Conservation (phyloP, 2,113 vertebrate species). For the Antechinus stuartii region DNA sequence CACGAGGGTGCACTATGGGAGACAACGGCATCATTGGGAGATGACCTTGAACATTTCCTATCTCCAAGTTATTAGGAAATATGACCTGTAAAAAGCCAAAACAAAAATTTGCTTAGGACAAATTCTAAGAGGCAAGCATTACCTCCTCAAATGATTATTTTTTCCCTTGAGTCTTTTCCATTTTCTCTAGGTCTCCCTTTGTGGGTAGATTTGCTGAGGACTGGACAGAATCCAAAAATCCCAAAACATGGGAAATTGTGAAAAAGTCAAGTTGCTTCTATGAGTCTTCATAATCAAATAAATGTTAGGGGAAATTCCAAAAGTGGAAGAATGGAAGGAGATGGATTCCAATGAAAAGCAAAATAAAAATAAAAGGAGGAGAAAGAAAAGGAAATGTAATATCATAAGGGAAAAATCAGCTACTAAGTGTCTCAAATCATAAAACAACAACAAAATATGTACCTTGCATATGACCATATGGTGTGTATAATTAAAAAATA, state of each 20-base stretch:
- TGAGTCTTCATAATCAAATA: constrained; percentile 23
- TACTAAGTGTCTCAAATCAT: constrained; percentile 2
- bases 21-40: constrained; percentile 94
- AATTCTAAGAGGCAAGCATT: constrained; percentile 29
- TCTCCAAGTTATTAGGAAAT: constrained; percentile 94
- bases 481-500: neutral
- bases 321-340: neutral
- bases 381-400: constrained; percentile 18
- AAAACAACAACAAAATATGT: constrained; percentile 21
- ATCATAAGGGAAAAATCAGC: neutral
- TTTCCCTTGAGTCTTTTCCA: constrained; percentile 46
- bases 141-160: neutral
- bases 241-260: constrained; percentile 16
- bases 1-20: constrained; percentile 95
- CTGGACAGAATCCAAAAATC: neutral
- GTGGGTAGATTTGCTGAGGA: constrained; percentile 16
- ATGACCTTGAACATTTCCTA: constrained; percentile 86
- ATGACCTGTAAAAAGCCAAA: constrained; percentile 89
- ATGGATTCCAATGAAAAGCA: constrained; percentile 31
- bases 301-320: constrained; percentile 27
- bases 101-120: constrained; percentile 10
- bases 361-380: constrained; percentile 11
- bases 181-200: constrained; percentile 7
- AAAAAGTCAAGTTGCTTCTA: constrained; percentile 44
- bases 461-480: neutral